Evolutionary conservation across 2,113 vertebrate genomes (phyloP).

Genomic region (Chrysochloris asiatica): DNA sequence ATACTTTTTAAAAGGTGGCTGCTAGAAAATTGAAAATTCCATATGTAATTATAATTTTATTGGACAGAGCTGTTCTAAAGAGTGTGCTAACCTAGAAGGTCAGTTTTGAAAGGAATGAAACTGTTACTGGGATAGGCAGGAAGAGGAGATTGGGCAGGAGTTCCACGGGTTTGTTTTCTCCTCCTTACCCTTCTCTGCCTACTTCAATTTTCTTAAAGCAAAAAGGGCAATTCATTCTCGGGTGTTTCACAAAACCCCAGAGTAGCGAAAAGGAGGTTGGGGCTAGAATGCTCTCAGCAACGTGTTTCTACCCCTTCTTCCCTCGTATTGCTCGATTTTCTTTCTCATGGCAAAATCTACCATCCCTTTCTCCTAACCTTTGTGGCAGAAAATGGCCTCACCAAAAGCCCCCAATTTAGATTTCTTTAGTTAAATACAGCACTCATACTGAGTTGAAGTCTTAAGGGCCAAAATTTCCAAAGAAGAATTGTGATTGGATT

Average conservation of each 20-base stretch:
- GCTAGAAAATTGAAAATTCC: neutral
- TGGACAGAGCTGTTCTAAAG: neutral
- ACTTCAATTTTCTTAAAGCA: neutral
- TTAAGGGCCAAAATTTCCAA: slow-evolving; percentile 1
- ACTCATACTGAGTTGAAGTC: slow-evolving; percentile 1
- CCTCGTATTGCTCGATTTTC: neutral
- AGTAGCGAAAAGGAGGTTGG: neutral
- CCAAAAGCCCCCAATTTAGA: neutral
- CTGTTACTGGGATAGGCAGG: neutral
- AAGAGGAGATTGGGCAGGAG: neutral
- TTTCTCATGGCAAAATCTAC: neutral
- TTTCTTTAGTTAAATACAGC: neutral
- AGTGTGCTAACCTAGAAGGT: neutral
- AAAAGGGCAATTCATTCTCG: neutral
- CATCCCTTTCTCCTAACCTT: neutral
- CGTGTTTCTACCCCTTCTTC: neutral
- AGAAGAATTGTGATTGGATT: neutral
- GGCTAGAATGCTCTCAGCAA: too few species aligned
- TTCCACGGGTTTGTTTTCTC: neutral
- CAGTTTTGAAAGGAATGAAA: neutral
- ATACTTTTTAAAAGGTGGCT: too few species aligned
- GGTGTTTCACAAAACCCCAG: neutral
- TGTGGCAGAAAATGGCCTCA: neutral
- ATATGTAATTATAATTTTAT: neutral
- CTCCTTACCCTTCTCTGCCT: too few species aligned